A percentile compares a stretch with the other conserved stretches of the same genome.
Evolutionary conservation across 2,797 vertebrate genomes (phyloP).

Genomic region (Sternotherus odoratus): DNA sequence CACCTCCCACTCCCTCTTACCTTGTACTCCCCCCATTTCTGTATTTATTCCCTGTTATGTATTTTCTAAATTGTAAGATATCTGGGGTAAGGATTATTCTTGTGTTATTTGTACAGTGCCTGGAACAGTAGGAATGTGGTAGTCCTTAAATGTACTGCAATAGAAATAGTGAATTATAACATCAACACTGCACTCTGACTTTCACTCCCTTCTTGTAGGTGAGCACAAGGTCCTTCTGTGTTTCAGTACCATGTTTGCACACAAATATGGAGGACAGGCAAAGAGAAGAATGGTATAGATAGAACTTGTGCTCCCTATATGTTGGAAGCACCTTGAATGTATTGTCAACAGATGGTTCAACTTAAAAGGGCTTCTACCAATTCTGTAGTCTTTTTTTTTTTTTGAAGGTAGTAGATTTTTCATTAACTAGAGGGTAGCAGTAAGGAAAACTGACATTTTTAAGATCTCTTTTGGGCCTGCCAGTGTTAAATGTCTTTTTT

Average conservation of each 20-base stretch:
- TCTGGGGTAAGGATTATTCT: background rate
- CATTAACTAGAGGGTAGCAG: fast-evolving
- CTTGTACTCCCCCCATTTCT: background rate
- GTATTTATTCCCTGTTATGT: background rate
- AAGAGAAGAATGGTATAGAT: background rate
- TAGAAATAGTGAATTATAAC: background rate
- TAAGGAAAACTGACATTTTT: background rate
- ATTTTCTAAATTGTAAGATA: background rate
- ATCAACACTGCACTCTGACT: background rate
- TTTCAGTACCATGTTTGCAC: background rate
- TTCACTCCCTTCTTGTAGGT: background rate
- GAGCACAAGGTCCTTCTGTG: background rate
- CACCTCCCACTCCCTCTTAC: background rate
- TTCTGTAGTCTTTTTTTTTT: background rate
- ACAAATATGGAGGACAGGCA: background rate
- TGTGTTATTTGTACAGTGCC: background rate
- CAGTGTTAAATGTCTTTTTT: background rate
- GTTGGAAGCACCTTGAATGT: background rate
- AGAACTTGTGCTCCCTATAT: background rate
- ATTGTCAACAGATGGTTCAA: background rate
- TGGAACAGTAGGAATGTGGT: background rate
- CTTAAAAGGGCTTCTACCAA: background rate
- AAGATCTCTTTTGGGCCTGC: background rate
- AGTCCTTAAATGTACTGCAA: background rate
- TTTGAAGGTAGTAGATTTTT: background rate